Conservation (phyloP, 2,888 invertebrate species). For the Drosophila cognata region DNA sequence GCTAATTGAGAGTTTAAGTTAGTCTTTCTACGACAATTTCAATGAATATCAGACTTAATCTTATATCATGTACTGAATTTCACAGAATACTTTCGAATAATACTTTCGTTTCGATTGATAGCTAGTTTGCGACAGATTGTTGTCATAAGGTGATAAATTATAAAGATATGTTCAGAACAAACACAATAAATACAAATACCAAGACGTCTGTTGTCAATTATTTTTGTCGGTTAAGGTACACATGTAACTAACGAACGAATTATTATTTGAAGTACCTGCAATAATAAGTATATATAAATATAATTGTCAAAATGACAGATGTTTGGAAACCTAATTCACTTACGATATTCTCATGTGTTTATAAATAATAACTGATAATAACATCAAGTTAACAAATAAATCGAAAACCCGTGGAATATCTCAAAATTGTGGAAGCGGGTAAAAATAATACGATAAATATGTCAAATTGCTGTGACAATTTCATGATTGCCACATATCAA, state of each 20-base stretch:
- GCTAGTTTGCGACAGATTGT: neutral
- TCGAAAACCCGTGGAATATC: constrained; percentile 12
- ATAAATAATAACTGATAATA: constrained; percentile 29
- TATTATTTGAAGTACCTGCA: neutral
- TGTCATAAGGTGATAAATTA: neutral
- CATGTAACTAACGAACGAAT: neutral
- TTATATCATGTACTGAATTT: neutral
- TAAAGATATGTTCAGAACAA: neutral
- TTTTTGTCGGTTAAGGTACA: neutral
- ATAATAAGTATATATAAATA: neutral
- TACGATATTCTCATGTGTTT: neutral
- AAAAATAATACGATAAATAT: constrained; percentile 45
- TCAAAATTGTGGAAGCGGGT: neutral
- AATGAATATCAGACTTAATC: neutral
- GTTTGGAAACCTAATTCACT: neutral
- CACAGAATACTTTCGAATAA: neutral
- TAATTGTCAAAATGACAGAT: neutral
- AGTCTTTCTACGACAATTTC: neutral
- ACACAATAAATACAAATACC: neutral
- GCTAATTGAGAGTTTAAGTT: neutral
- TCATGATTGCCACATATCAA: constrained; percentile 52
- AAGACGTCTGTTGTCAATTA: neutral
- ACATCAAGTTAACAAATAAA: neutral
- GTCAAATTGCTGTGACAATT: constrained; percentile 45
- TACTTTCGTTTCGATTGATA: constrained; percentile 6